Base-by-base conservation (phyloP, 2,888 invertebrate species). In the Corythucha ciliata region DNA sequence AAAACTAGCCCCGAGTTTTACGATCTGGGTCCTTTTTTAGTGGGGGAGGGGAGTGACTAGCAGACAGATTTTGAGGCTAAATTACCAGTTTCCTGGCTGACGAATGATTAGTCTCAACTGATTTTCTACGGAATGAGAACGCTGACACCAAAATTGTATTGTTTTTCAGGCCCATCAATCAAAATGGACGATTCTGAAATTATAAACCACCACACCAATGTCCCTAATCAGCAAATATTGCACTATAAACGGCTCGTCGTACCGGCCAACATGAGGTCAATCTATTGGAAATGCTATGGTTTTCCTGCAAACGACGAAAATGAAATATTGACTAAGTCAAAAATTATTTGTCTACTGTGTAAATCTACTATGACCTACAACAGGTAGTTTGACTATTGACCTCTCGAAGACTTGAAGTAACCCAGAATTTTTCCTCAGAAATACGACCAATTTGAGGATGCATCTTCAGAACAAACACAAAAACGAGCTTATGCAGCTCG, bases 221-320 rank as follows among this genome's bases (percentile, higher is more conserved):
- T n/a, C 39, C 8, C 39, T 16, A 41, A 49, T 12, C 32, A 40
- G 27, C 52, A 52, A 25, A 50, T 56, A 14, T 32, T 56, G 24
- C 55, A 68, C 0, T 72, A 72, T 55, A 69, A 70, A 52, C 69
- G 70, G 55, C 62, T 73, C 10, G 72, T 72, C 2, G 72, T 72
- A 21, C 72, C 72, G 1, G 67, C 68, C 61, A 68, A 71, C 2
- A 73, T 72, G 72, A 62, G 72, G 27, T 72, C 71, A 53, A 69
- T 71, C 44, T 73, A 73, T 56, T 73, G 72, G 72, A 72, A 72
- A 59, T 72, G 69, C 58, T 73, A 72, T 61, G 72, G 72, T 8
- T 73, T 73, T 62, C 72, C 72, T 27, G 72, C 72, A 0, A 67
- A 68, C 4, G 71, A 70, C n/a, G 68, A 70, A 2, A 59, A 58